Evolutionary conservation across 2,888 invertebrate species (phyloP), one percentile per base, ranked within the genome.

Genomic region (Acleris holmiana): DNA sequence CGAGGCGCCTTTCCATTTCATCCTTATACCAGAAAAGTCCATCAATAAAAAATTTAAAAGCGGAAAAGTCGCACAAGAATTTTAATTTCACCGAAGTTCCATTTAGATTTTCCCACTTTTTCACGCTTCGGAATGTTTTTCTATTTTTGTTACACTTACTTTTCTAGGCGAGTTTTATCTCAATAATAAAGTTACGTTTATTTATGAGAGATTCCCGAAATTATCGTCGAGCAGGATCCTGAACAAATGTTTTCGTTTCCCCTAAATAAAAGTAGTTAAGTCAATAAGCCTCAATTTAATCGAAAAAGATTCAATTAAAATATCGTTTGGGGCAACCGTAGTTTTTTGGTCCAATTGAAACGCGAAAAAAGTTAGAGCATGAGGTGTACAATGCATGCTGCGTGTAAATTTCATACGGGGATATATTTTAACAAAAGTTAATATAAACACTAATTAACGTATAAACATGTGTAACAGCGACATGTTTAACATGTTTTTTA

Each of bases 31-130:
- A 35, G 54, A 54, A 53, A 65, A 59, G 59, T 65, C 65, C 50
- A 65, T 65, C 65, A 55, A 65, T 65, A 60, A 65, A 65, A 55
- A 65, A 65, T 35, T 60, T 60, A 55, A 59, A 65, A 55, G 64
- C 64, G 59, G 54, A 50, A 65, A 65, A 65, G 65, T 65, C 49
- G 55, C 46, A 29, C 15, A 59, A 64, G 64, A 60, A 65, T 65
- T 65, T 65, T 65, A 59, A 65, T 65, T 65, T 65, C 35, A 60
- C 23, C 55, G 55, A 59, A 50, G 55, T 60, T 50, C 55, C 59
- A 65, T 60, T 60, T 65, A 35, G 65, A 49, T 50, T 65, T 55
- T 29, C 46, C 10, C 54, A 65, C 54, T 60, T 60, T 49, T 55
- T 64, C 54, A 44, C 64, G 54, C 46, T 55, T 49, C 60, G n/a